Base-by-base conservation (phyloP, 2,113 vertebrate species). In the Mus musculus region DNA sequence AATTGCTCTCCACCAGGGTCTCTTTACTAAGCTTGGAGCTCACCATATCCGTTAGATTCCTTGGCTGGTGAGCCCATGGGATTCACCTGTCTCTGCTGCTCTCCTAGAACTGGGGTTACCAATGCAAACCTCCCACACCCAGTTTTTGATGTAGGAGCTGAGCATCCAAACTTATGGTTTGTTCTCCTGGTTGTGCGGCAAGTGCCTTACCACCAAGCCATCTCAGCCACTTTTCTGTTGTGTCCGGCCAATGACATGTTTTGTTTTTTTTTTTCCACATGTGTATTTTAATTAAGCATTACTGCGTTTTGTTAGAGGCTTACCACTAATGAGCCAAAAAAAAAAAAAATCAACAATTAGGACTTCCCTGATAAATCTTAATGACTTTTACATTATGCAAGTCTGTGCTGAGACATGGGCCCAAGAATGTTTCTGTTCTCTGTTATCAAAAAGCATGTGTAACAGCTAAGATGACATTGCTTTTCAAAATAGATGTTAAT, bases 291-390 rank as follows among this genome's bases (percentile, higher is more conserved):
- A 42, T 69, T 13, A 36, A 36, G n/a, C 65, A 61, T 77, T 46
- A 59, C 16, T 80, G 56, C 7, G 3, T 80, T 87, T 94, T 88
- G 24, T 52, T 73, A 88, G 78, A 88, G 19, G 24, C 82, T 91
- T 93, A 67, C 72, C 85, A 54, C 56, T 95, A 33, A 87, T 88
- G 63, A 93, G 82, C 85, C 90, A 90, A 96, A 90, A 96, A 89
- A 42, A 42, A 42, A 42, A 42, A 61, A 73, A 73, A 80, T 92
- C 49, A 72, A 20, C 92, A 63, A 82, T 88, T 71, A 89, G 52
- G 33, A 49, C 52, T 96, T 88, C 84, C n/a, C 85, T 73, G 49
- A 65, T 26, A 73, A 9, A 12, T 76, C 33, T 9, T 77, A 49
- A 72, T 71, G 76, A 82, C 20, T 36, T n/a, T 90, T 9, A 49